Evolutionary conservation across 2,113 vertebrate genomes (phyloP).

Genomic region (Malurus elegans): DNA sequence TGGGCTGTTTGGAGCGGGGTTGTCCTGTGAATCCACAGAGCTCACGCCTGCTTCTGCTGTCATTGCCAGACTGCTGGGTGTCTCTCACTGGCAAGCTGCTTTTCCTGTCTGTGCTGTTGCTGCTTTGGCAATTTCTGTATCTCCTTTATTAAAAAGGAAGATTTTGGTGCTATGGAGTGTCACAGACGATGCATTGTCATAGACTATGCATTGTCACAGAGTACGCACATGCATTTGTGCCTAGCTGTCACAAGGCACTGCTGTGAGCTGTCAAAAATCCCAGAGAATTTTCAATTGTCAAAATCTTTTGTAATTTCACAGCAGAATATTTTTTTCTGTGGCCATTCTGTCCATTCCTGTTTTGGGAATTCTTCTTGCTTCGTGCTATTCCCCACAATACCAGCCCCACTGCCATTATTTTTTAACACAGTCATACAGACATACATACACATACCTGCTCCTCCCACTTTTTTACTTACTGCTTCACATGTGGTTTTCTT

Average conservation of each 20-base stretch:
- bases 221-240: neutral
- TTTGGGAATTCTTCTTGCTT: neutral
- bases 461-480: neutral
- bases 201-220: neutral
- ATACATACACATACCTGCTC: fast-evolving
- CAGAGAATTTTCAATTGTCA: neutral
- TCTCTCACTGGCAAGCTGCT: neutral
- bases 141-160: neutral
- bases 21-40: neutral
- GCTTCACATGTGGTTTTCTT: neutral
- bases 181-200: neutral
- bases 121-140: neutral
- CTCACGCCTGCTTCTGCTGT: neutral
- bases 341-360: neutral
- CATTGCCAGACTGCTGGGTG: fast-evolving
- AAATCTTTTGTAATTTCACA: fast-evolving
- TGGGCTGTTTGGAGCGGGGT: neutral
- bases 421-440: neutral
- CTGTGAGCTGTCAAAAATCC: neutral
- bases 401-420: neutral
- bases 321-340: neutral
- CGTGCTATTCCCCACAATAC: neutral
- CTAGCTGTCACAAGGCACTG: neutral
- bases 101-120: neutral
- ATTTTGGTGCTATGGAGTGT: neutral